phyloP scores from a whole-genome alignment of 2,797 vertebrate genomes.

The Chrysocyon brachyurus region DNA sequence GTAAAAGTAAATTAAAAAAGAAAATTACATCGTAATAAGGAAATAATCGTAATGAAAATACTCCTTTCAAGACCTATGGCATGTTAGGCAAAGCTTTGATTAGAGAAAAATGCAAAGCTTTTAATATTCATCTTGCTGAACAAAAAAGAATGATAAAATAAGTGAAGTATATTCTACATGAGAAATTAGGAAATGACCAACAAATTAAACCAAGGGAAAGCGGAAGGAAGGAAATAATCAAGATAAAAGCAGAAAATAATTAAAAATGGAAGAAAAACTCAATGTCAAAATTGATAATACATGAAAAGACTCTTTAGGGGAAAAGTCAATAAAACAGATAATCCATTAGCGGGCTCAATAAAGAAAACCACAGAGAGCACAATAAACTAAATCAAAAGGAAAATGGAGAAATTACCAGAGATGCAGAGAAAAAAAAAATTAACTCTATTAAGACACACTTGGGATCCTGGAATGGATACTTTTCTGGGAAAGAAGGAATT shows the following conservation, averaged over 20 bases:
- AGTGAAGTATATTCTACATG: conserved; percentile 14
- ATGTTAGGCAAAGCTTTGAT: conserved; percentile 25
- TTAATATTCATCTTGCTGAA: conserved; percentile 42
- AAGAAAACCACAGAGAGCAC: conserved; percentile 53
- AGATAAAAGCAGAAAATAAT: conserved; percentile 56
- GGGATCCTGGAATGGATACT: background rate
- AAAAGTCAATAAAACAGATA: conserved; percentile 65
- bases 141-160: conserved; percentile 22
- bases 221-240: conserved; percentile 39
- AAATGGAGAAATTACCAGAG: conserved; percentile 64
- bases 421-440: conserved; percentile 39
- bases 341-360: conserved; percentile 28
- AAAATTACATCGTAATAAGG: conserved; percentile 24
- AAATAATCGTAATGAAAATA: conserved; percentile 34
- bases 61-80: background rate
- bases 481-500: conserved; percentile 52
- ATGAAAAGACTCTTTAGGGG: conserved; percentile 46
- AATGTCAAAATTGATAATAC: conserved; percentile 58
- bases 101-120: conserved; percentile 35
- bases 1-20: background rate
- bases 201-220: conserved; percentile 62
- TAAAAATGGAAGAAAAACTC: conserved; percentile 42
- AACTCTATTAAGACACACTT: conserved; percentile 45
- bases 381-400: conserved; percentile 59
- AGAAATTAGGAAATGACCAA: conserved; percentile 29